Evolutionary conservation across 2,888 invertebrate genomes (phyloP).

Genomic region (Hydriomena furcata): DNA sequence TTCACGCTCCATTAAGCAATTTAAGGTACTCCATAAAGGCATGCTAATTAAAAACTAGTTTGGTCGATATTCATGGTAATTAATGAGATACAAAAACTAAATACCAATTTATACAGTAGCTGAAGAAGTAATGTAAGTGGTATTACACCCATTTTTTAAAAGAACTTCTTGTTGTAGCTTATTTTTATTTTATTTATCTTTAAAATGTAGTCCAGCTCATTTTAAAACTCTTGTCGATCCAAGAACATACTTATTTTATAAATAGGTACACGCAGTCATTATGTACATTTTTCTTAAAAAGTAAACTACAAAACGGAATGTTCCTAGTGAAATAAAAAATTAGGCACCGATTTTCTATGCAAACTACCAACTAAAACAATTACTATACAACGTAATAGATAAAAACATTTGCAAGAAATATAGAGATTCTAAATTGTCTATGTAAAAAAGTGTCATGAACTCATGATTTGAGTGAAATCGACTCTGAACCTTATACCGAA

Average conservation of each 20-base stretch:
- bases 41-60: slow-evolving; percentile 28
- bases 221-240: slow-evolving; percentile 8
- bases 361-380: slow-evolving; percentile 56
- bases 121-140: neutral
- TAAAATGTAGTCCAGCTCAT: slow-evolving; percentile 16
- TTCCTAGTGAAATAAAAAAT: slow-evolving; percentile 47
- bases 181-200: slow-evolving; percentile 7
- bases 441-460: slow-evolving; percentile 21
- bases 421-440: slow-evolving; percentile 35
- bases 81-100: slow-evolving; percentile 23
- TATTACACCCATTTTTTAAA: neutral
- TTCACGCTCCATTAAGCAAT: slow-evolving; percentile 59
- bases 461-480: slow-evolving; percentile 19
- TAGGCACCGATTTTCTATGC: slow-evolving; percentile 72
- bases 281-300: slow-evolving; percentile 47
- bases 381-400: slow-evolving; percentile 34
- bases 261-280: slow-evolving; percentile 40
- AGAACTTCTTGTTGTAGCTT: neutral
- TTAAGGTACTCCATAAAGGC: slow-evolving; percentile 35
- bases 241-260: slow-evolving; percentile 28
- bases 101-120: slow-evolving; percentile 25
- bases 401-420: slow-evolving; percentile 37
- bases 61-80: slow-evolving; percentile 29
- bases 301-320: slow-evolving; percentile 34
- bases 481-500: slow-evolving; percentile 45